Conservation (phyloP, 1,140 invertebrate species). For the Lasioglossum baleicum region DNA sequence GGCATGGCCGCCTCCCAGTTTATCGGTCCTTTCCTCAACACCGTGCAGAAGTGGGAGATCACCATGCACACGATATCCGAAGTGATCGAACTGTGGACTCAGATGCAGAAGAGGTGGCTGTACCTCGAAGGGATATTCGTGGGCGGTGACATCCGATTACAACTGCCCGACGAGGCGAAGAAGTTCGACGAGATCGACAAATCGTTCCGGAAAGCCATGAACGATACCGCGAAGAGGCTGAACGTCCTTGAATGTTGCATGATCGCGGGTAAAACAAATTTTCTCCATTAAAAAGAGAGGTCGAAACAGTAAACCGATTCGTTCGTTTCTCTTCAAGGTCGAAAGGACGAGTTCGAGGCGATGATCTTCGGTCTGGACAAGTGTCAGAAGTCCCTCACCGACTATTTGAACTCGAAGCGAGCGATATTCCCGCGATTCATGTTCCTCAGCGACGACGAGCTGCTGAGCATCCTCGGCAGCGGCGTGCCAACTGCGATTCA, state of each 20-base stretch:
- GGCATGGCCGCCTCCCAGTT: constrained; percentile 95
- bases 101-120: constrained; percentile 92
- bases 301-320: too few relatives aligned
- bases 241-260: constrained; percentile 89
- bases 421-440: constrained; percentile 93
- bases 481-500: constrained; percentile 89
- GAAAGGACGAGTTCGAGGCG: constrained; percentile 87
- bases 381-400: constrained; percentile 94
- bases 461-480: constrained; percentile 93
- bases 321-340: constrained; percentile 76
- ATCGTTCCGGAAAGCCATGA: constrained; percentile 90
- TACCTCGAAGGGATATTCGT: constrained; percentile 95
- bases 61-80: constrained; percentile 89
- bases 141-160: constrained; percentile 90
- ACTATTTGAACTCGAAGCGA: constrained; percentile 93
- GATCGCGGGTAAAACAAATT: constrained; percentile 75
- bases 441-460: constrained; percentile 95
- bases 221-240: constrained; percentile 87
- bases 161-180: constrained; percentile 92
- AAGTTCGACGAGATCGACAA: constrained; percentile 94
- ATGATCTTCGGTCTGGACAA: constrained; percentile 89
- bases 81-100: constrained; percentile 92
- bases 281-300: too few relatives aligned
- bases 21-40: constrained; percentile 90
- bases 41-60: constrained; percentile 92